Percentiles rank a stretch among this genome's conserved stretches.
Conservation (phyloP, 2,113 vertebrate species). For the Phrynocephalus versicolor region DNA sequence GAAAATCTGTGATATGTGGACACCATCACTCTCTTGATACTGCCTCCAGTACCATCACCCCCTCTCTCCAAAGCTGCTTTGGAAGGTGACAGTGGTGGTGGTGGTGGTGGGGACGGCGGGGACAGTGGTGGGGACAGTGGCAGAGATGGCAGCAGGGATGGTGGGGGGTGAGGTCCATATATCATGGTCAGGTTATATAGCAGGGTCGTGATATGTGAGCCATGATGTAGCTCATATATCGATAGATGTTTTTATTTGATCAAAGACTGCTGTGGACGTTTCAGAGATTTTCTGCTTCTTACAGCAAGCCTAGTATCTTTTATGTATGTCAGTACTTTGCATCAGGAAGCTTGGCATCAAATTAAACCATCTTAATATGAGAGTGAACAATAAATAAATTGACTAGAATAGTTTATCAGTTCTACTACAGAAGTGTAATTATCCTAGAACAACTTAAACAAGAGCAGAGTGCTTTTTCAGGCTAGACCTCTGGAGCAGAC, state of each 20-base stretch:
- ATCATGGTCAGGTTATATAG: no score
- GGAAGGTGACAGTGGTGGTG: no score
- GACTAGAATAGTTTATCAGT: not conserved
- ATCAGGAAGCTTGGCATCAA: rapidly evolving
- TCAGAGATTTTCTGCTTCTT: not conserved
- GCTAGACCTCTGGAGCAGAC: conserved; percentile 44
- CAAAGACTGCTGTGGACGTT: not conserved
- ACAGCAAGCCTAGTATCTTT: not conserved
- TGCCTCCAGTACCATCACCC: no score
- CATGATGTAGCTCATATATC: no score
- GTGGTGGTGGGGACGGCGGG: no score
- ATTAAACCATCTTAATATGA: not conserved
- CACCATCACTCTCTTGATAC: no score
- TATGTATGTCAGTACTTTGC: not conserved
- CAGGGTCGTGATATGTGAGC: no score
- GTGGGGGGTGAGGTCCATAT: no score
- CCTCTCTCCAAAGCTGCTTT: no score
- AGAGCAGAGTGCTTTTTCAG: conserved; percentile 3
- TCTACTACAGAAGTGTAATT: conserved; percentile 30
- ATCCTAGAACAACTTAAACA: conserved; percentile 25
- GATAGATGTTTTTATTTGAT: not conserved
- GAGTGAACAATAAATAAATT: not conserved
- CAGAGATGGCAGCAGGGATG: no score
- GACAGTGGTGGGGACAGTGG: no score
- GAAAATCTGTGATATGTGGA: no score